Conservation (phyloP, 2,888 invertebrate genomes). For the Trichogramma evanescens region DNA sequence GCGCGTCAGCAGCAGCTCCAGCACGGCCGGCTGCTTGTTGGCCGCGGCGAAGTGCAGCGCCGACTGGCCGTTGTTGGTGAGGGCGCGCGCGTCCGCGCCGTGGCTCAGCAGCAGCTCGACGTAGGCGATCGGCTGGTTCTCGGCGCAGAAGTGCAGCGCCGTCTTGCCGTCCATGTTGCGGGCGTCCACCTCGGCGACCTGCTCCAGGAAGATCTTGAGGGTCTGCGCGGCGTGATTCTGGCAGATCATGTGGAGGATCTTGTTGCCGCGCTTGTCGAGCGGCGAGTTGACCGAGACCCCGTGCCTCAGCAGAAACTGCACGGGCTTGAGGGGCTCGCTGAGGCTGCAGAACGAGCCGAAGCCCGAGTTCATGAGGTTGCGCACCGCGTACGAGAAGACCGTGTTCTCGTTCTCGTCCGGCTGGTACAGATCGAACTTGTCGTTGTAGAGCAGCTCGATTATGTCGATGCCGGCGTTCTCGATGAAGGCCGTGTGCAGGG, state of each 20-base stretch:
- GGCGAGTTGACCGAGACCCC: conserved; percentile 5
- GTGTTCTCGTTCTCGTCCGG: background rate
- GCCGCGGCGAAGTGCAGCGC: conserved; percentile 15
- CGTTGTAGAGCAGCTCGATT: conserved; percentile 3
- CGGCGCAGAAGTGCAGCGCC: conserved; percentile 9
- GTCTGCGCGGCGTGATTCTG: conserved; percentile 9
- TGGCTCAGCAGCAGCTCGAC: conserved; percentile 1
- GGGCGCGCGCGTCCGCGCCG: conserved; percentile 3
- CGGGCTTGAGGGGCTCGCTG: background rate
- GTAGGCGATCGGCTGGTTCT: conserved; percentile 1
- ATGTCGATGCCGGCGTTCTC: conserved; percentile 4
- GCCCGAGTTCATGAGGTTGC: conserved; percentile 6
- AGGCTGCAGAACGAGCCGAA: background rate
- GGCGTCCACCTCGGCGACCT: conserved; percentile 8
- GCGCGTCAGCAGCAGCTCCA: conserved; percentile 3
- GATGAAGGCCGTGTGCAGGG: conserved; percentile 10
- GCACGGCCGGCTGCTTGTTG: conserved; percentile 3
- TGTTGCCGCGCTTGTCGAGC: conserved; percentile 1
- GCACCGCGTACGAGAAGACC: conserved; percentile 5
- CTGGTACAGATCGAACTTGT: conserved; percentile 1
- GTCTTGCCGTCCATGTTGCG: conserved; percentile 9
- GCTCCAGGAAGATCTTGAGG: conserved; percentile 6
- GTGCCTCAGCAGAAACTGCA: conserved; percentile 8
- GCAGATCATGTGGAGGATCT: conserved; percentile 13
- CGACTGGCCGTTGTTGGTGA: conserved; percentile 6